Evolutionary conservation across 2,797 vertebrate genomes (phyloP), one percentile per base, ranked within the genome.

Genomic region (Chaetodon trifasciatus): DNA sequence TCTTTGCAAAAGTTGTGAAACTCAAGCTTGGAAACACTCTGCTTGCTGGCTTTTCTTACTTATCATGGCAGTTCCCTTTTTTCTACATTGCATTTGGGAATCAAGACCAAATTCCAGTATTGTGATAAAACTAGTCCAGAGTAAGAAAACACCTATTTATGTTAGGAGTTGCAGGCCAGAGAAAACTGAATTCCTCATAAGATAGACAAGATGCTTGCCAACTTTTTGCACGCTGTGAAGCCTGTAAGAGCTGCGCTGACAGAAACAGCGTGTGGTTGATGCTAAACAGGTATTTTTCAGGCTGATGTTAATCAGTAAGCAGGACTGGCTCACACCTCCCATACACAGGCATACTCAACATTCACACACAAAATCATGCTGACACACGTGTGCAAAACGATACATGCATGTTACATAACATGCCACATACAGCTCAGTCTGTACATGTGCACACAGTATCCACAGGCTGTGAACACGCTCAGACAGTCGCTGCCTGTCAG

Each of bases 381-480:
- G 17, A 32, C 32, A 70, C 53, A 53, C 3, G 3, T 17, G n/a
- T 70, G 55, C 64, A 65, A 58, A 37, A 17, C 32, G 42, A 63
- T 7, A 32, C 19, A 46, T n/a, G 9, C 2, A 64, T n/a, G 39
- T 63, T 21, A 12, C 28, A 50, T 11, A 39, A 55, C 6, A 32
- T 16, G 3, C 10, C 10, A 24, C 57, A 74, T 44, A 17, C 8
- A 16, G 19, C 28, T 32, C 28, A 32, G 28, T 11, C 37, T 24
- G 16, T 37, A 19, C 68, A 72, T 46, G 17, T 11, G 12, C 52
- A 32, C 28, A 49, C 12, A 17, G 64, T 42, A 42, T 65, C 47
- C 47, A 61, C 57, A 75, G 56, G 70, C 69, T 39, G 47, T 23
- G 66, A 78, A 78, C 83, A 64, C 81, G 83, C 74, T 67, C 64